Conservation (phyloP, 2,113 vertebrate genomes). For the Petaurus breviceps region DNA sequence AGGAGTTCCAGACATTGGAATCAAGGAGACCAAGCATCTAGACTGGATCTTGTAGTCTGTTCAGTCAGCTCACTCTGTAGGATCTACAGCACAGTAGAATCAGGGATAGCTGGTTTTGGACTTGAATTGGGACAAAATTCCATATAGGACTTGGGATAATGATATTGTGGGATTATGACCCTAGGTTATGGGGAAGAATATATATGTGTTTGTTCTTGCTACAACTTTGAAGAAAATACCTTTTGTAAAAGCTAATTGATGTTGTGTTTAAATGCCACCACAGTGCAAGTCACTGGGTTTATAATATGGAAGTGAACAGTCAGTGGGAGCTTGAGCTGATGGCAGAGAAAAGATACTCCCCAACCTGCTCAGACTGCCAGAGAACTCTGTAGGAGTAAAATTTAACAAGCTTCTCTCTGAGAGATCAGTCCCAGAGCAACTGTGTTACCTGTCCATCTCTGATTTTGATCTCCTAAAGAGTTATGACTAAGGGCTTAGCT, state of each 20-base stretch:
- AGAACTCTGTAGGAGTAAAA: neutral
- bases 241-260: neutral
- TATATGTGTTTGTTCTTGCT: neutral
- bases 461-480: neutral
- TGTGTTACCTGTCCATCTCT: neutral
- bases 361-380: neutral
- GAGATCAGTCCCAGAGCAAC: neutral
- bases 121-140: neutral
- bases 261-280: neutral
- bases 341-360: neutral
- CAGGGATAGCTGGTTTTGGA: neutral
- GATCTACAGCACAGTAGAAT: neutral
- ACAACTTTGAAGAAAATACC: neutral
- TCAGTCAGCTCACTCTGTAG: neutral
- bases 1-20: neutral
- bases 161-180: neutral
- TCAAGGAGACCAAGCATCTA: neutral
- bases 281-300: neutral
- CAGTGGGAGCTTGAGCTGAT: neutral
- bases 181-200: neutral
- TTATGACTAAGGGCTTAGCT: neutral
- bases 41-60: neutral
- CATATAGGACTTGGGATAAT: neutral
- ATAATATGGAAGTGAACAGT: neutral
- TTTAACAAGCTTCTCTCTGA: neutral